Percentiles rank a stretch among this genome's conserved stretches.
phyloP scores from a whole-genome alignment of 2,888 invertebrate species.

The Vanessa cardui region DNA sequence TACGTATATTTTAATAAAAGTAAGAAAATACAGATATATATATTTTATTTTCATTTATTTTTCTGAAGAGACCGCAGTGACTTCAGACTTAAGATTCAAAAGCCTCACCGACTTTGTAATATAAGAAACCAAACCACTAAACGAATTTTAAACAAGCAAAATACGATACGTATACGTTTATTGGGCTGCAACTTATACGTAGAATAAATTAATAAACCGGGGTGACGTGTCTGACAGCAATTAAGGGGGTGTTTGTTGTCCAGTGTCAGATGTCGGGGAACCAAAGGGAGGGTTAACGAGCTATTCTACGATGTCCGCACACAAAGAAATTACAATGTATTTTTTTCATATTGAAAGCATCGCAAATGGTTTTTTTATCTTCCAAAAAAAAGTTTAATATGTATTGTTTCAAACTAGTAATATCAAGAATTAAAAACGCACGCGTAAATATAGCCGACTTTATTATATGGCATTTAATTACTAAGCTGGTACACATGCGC shows the following conservation, averaged over 20 bases:
- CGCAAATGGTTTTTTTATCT: no score
- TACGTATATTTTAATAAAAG: no score
- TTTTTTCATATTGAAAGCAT: neutral
- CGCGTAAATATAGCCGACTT: no score
- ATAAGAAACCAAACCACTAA: neutral
- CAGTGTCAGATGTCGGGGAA: conserved; percentile 58
- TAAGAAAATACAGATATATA: no score
- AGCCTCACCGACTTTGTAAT: neutral
- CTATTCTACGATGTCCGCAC: conserved; percentile 22
- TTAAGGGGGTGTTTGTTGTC: conserved; percentile 46
- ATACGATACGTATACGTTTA: neutral
- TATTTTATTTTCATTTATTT: no score
- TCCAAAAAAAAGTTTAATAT: no score
- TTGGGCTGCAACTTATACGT: neutral
- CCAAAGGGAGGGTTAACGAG: conserved; percentile 35
- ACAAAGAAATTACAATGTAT: conserved; percentile 5
- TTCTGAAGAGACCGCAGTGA: no score
- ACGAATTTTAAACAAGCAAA: neutral
- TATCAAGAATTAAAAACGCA: no score
- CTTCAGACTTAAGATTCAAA: neutral
- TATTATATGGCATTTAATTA: no score
- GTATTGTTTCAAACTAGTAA: no score
- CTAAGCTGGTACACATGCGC: no score
- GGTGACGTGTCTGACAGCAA: conserved; percentile 42
- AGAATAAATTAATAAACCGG: conserved; percentile 35